Conservation (phyloP, 1,140 invertebrate species). For the Gonatopus flavifemur region DNA sequence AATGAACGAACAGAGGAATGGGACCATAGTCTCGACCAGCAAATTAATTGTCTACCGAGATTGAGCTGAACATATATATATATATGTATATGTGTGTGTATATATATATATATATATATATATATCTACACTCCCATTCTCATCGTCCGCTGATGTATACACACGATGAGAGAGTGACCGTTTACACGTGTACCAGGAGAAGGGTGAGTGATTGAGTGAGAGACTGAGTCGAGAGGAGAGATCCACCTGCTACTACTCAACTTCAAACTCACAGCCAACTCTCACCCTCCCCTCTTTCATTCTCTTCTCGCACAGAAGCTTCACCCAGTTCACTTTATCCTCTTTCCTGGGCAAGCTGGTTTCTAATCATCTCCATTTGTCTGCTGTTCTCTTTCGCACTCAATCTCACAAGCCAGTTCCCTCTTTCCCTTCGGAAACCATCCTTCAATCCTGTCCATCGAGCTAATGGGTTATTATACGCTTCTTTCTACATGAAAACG, state of each 20-base stretch:
- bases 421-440: conserved; percentile 9
- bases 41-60: conserved; percentile 38
- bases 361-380: too few relatives aligned
- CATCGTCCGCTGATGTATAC: too few relatives aligned
- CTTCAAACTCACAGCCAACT: conserved; percentile 29
- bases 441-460: conserved; percentile 36
- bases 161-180: too few relatives aligned
- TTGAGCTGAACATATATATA: not conserved
- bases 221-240: not conserved
- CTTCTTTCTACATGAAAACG: conserved; percentile 24
- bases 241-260: conserved; percentile 27
- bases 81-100: too few relatives aligned
- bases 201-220: conserved; percentile 11
- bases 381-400: too few relatives aligned
- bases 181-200: too few relatives aligned
- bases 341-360: not conserved
- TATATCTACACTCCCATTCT: too few relatives aligned
- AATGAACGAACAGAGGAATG: conserved; percentile 24
- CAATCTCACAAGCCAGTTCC: too few relatives aligned
- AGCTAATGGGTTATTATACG: conserved; percentile 45
- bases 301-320: conserved; percentile 14
- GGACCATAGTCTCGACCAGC: conserved; percentile 17
- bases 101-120: too few relatives aligned
- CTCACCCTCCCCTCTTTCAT: conserved; percentile 11
- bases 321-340: conserved; percentile 12